Evolutionary conservation across 2,888 invertebrate genomes (phyloP).

Genomic region (Taphrorychus bicolor): DNA sequence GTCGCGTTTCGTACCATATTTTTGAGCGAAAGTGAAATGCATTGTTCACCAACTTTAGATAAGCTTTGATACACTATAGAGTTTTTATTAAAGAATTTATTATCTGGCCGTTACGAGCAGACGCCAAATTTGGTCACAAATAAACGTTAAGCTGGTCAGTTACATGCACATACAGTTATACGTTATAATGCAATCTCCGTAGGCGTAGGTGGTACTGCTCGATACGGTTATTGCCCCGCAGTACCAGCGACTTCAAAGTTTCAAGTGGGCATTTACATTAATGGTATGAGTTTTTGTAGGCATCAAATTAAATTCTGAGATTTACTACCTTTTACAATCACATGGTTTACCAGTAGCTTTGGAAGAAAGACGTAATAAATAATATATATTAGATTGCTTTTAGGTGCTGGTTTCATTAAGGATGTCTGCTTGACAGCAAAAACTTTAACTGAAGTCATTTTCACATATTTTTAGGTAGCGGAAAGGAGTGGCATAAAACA

Average conservation of each 20-base stretch:
- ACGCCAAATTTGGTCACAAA: constrained; percentile 34
- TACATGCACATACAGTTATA: constrained; percentile 39
- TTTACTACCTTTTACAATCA: constrained; percentile 8
- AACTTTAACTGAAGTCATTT: neutral
- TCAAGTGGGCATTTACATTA: constrained; percentile 24
- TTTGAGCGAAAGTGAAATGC: constrained; percentile 1
- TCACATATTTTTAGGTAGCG: neutral
- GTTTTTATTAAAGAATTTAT: constrained; percentile 31
- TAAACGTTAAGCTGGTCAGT: constrained; percentile 38
- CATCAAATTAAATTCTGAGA: constrained; percentile 11
- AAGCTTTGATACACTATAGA: neutral
- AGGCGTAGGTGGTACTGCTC: constrained; percentile 45
- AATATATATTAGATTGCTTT: constrained; percentile 3
- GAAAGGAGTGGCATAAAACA: neutral
- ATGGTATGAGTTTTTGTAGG: constrained; percentile 18
- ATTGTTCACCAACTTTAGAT: neutral
- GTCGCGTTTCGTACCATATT: too few relatives aligned
- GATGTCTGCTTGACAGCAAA: neutral
- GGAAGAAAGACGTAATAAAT: neutral
- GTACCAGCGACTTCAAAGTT: constrained; percentile 22
- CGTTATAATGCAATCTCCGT: constrained; percentile 36
- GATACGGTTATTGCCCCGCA: constrained; percentile 49
- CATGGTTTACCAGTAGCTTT: neutral
- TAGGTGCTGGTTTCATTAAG: neutral
- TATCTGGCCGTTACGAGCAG: constrained; percentile 10